Percentiles rank a stretch among this genome's conserved stretches.
These are phyloP conservation scores for Hyperopisus bebe DNA, from an alignment of 2,113 vertebrate species.

Conservation along the genomic window DNA sequence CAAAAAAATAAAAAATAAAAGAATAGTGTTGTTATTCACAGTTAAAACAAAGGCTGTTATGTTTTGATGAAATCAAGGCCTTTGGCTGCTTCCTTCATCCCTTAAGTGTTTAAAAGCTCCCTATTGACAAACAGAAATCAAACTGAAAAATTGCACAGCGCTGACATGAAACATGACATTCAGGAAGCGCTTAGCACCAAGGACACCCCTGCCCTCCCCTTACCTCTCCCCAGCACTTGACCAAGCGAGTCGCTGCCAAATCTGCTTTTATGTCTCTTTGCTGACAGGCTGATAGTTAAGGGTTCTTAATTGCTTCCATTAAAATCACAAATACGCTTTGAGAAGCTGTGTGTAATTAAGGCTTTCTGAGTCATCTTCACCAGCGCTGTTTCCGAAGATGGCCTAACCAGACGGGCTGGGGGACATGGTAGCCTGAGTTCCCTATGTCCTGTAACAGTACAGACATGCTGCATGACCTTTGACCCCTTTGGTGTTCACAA, in stretches of 20 bases:
- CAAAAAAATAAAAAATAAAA: background rate
- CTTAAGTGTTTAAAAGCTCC: background rate
- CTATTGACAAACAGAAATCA: background rate
- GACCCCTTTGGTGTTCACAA: background rate
- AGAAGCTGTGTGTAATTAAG: conserved; percentile 8
- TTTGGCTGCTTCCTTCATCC: background rate
- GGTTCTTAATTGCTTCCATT: conserved; percentile 20
- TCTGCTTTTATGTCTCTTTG: conserved; percentile 4
- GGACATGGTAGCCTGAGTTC: background rate
- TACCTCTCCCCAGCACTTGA: background rate
- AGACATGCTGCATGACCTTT: background rate
- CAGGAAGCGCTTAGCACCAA: background rate
- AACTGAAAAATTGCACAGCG: background rate
- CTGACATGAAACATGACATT: background rate
- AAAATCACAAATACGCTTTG: background rate
- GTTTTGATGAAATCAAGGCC: conserved; percentile 10
- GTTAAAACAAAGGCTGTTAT: background rate
- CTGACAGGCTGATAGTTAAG: conserved; percentile 12
- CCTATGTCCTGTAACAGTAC: background rate
- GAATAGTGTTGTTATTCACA: background rate
- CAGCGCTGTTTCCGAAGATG: background rate
- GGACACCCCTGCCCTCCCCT: background rate
- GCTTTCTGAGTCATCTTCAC: conserved; percentile 6
- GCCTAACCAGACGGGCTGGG: background rate
- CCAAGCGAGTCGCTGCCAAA: background rate